Base-by-base conservation (phyloP, 1,140 invertebrate genomes). In the Hydropsyche tenuis region DNA sequence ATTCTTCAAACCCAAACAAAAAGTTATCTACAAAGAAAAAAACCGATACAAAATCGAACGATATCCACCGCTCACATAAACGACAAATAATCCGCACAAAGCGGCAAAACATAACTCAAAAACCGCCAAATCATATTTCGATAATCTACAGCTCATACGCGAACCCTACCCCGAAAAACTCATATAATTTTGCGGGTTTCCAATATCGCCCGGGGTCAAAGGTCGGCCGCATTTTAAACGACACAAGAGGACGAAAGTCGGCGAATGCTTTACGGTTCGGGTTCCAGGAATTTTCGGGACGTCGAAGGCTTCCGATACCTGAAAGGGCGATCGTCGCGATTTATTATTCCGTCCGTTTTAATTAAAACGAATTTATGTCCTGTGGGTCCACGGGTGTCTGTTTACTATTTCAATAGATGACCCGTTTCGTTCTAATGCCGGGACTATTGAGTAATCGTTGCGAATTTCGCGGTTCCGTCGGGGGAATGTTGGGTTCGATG, bases 281-380 rank as follows among this genome's bases (percentile, higher is more conserved):
- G 65, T 14, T 42, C 4, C 43, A 27, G 42, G 62, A 12, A 65
- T 37, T 42, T 37, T n/a, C n/a, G n/a, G 42, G 30, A 1, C 37
- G 30, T 18, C 27, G 20, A 12, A 64, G 22, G 0, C 63, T 65
- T 65, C 22, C 43, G 30, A 65, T 53, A 70, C 48, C 48, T 70
- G 53, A 70, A 70, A 60, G 30, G 30, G 9, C 30, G 43, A n/a
- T 46, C 14, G 16, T 14, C 16, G 45, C n/a, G 27, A 60, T 62
- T 60, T 70, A 70, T 60, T 60, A 60, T 56, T 60, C 48, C 16
- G 64, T 56, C 22, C 25, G 62, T 46, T 75, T 75, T 75, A 75
- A 75, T 75, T 75, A 72, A 75, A 75, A 75, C 46, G 63, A 75
- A 75, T 75, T 75, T 75, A 75, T 72, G 74, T 75, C 56, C 43